Conservation (phyloP, 2,888 invertebrate species). For the Melolontha melolontha region DNA sequence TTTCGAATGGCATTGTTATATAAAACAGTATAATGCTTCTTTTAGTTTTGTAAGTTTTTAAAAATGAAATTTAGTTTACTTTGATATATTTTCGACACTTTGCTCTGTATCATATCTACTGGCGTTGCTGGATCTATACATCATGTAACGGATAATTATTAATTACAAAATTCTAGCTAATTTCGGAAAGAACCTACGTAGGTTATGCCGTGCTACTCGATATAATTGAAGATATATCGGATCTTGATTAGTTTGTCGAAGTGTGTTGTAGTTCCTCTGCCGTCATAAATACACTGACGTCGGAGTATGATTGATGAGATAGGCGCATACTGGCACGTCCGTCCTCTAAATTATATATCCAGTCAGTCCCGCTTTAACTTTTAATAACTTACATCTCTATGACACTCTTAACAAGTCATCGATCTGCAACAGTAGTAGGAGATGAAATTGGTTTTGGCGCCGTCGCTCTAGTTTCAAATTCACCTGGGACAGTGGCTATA, state of each 20-base stretch:
- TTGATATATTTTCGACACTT: no score
- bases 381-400: slow-evolving; percentile 61
- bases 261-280: slow-evolving; percentile 1
- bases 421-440: slow-evolving; percentile 46
- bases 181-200: not conserved
- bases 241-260: slow-evolving; percentile 17
- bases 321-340: slow-evolving; percentile 58
- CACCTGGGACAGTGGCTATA: no score
- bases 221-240: slow-evolving; percentile 26
- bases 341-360: slow-evolving; percentile 57
- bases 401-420: slow-evolving; percentile 58
- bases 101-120: no score
- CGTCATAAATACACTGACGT: slow-evolving; percentile 7
- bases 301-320: slow-evolving; percentile 60
- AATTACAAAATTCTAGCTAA: not conserved
- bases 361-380: slow-evolving; percentile 59
- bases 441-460: slow-evolving; percentile 33
- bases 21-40: no score
- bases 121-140: no score
- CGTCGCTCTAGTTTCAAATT: slow-evolving; percentile 1
- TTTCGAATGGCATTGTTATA: no score
- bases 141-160: not conserved
- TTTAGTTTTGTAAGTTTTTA: no score
- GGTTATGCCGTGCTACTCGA: not conserved
- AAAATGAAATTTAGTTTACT: no score